Evolutionary conservation across 2,113 vertebrate species (phyloP).

Genomic region (Turnix velox): DNA sequence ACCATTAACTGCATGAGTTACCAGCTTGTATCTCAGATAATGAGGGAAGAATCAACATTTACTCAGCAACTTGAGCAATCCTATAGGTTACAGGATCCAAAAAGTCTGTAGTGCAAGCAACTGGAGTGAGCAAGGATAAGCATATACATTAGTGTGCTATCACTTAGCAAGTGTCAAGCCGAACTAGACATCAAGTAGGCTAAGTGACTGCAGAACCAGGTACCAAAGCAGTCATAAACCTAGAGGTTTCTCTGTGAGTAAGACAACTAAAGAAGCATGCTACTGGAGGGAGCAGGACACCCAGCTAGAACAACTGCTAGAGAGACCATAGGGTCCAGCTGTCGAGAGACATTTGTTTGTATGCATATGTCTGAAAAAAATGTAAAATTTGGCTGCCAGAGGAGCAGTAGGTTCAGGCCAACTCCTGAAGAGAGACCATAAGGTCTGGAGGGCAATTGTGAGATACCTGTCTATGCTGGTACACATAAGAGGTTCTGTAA

Average conservation of each 20-base stretch:
- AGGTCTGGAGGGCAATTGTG: not conserved
- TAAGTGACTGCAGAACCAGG: not conserved
- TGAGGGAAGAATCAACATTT: not conserved
- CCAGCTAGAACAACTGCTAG: not conserved
- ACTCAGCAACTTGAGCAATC: not conserved
- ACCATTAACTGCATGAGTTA: not conserved
- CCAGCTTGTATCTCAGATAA: not conserved
- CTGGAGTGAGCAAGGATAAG: not conserved
- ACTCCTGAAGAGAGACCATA: not conserved
- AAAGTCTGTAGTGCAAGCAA: not conserved
- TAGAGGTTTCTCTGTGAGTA: not conserved
- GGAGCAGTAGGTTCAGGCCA: not conserved
- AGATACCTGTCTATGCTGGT: not conserved
- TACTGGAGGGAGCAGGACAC: not conserved
- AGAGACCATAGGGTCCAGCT: not conserved
- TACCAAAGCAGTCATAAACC: not conserved
- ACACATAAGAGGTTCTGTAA: not conserved
- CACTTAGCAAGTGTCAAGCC: not conserved
- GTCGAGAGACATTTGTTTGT: not conserved
- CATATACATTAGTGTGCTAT: accelerated
- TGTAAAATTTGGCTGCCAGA: not conserved
- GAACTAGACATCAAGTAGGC: not conserved
- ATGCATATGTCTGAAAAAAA: not conserved
- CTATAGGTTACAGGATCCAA: not conserved
- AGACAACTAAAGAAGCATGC: not conserved